Evolutionary conservation across 2,888 invertebrate species (phyloP).

Genomic region (Drosophila aldrichi): DNA sequence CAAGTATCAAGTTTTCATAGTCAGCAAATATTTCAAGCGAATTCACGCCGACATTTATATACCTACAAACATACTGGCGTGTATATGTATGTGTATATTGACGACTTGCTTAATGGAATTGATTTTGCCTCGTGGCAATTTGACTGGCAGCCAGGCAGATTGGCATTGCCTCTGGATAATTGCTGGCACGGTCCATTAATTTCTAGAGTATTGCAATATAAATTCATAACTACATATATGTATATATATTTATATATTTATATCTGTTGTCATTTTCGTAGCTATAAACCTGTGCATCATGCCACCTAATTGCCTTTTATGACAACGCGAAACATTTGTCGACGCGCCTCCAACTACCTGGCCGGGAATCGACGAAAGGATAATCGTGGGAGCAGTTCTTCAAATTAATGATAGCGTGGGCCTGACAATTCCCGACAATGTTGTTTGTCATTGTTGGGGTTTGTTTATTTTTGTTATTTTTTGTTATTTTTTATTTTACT

Average conservation of each 20-base stretch:
- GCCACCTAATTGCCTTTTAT: conserved; percentile 68
- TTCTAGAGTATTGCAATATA: conserved; percentile 40
- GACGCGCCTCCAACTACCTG: conserved; percentile 52
- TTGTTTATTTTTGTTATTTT: background rate
- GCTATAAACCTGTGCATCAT: conserved; percentile 64
- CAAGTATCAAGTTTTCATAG: conserved; percentile 60
- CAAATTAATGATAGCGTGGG: conserved; percentile 67
- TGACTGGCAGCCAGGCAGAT: conserved; percentile 2
- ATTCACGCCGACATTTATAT: conserved; percentile 25
- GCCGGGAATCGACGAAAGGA: conserved; percentile 45
- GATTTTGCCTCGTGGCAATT: conserved; percentile 21
- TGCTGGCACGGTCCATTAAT: conserved; percentile 68
- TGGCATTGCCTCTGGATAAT: conserved; percentile 50
- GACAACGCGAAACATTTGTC: conserved; percentile 65
- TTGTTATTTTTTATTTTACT: background rate
- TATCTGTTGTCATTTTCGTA: conserved; percentile 60
- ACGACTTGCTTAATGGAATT: conserved; percentile 30
- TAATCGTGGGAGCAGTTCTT: conserved; percentile 53
- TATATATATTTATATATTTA: conserved; percentile 25
- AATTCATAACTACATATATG: background rate
- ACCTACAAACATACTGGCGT: background rate
- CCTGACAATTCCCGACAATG: conserved; percentile 63
- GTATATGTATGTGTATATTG: background rate
- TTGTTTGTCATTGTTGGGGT: conserved; percentile 57
- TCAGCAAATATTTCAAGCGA: conserved; percentile 58